Conservation (phyloP, 2,113 vertebrate genomes). For the Pagrus major region DNA sequence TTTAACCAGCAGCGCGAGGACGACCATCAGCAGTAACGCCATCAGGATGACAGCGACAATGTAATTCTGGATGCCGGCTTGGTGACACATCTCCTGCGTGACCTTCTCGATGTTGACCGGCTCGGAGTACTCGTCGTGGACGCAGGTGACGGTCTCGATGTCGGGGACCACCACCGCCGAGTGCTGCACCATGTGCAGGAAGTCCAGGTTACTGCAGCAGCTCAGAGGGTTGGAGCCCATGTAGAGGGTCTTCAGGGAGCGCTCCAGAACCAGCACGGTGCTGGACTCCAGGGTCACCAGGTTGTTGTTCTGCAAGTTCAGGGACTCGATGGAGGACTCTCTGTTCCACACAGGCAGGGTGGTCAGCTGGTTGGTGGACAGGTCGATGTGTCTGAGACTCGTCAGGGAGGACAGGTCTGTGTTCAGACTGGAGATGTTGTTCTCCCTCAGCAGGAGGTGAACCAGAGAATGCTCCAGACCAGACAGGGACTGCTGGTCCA, state of each 20-base stretch:
- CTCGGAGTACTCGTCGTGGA: conserved; percentile 77
- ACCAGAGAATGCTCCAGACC: conserved; percentile 90
- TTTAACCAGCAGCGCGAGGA: conserved; percentile 71
- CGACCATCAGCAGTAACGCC: conserved; percentile 67
- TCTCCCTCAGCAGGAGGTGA: conserved; percentile 87
- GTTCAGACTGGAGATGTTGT: conserved; percentile 84
- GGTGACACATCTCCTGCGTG: conserved; percentile 87
- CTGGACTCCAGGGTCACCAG: conserved; percentile 87
- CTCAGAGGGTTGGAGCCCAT: conserved; percentile 91
- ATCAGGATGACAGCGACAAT: conserved; percentile 81
- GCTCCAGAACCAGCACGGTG: conserved; percentile 87
- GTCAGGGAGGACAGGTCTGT: conserved; percentile 87
- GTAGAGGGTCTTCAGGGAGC: conserved; percentile 89
- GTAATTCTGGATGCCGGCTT: conserved; percentile 76
- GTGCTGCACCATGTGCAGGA: conserved; percentile 87
- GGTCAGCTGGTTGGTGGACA: conserved; percentile 90
- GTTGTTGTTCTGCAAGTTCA: conserved; percentile 93
- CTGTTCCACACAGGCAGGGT: conserved; percentile 85
- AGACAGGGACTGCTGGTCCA: conserved; percentile 83
- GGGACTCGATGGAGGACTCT: conserved; percentile 87
- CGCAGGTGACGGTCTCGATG: conserved; percentile 85
- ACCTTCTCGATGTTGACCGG: conserved; percentile 84
- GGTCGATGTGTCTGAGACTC: conserved; percentile 88
- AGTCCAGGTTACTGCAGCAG: conserved; percentile 91
- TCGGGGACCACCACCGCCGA: conserved; percentile 86